Evolutionary conservation across 2,888 invertebrate species (phyloP).

Genomic region (Linnaemya vulpina): DNA sequence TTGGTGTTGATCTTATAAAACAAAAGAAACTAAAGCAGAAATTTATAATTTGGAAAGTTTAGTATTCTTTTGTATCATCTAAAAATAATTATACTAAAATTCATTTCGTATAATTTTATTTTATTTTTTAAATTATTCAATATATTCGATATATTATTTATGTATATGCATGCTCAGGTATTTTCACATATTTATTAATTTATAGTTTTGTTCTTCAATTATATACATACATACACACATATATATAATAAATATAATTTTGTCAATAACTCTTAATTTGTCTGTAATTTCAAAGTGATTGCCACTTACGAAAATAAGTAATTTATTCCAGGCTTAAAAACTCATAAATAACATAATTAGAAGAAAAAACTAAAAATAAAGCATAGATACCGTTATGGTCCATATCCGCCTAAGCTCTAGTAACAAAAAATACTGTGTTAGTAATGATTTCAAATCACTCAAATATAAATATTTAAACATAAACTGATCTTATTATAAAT

Average conservation of each 20-base stretch:
- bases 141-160: constrained; percentile 26
- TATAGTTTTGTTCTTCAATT: constrained; percentile 13
- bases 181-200: constrained; percentile 42
- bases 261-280: constrained; percentile 13
- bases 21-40: constrained; percentile 27
- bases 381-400: not conserved
- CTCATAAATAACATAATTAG: constrained; percentile 4
- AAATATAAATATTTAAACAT: constrained; percentile 51
- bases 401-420: constrained; percentile 9
- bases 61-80: constrained; percentile 53
- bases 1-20: constrained; percentile 70
- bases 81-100: constrained; percentile 47
- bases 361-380: not conserved
- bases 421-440: constrained; percentile 28
- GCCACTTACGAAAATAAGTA: constrained; percentile 8
- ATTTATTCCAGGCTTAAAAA: constrained; percentile 42
- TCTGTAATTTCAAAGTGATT: constrained; percentile 15
- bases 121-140: constrained; percentile 20
- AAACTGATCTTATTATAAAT: constrained; percentile 5
- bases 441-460: constrained; percentile 70
- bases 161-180: constrained; percentile 69
- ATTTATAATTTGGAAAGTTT: constrained; percentile 12
- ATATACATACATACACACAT: constrained; percentile 3
- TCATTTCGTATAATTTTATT: constrained; percentile 1
- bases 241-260: constrained; percentile 5